These are phyloP conservation scores for Noctua fimbriata DNA, from an alignment of 2,888 invertebrate genomes.

Conservation along the genomic window DNA sequence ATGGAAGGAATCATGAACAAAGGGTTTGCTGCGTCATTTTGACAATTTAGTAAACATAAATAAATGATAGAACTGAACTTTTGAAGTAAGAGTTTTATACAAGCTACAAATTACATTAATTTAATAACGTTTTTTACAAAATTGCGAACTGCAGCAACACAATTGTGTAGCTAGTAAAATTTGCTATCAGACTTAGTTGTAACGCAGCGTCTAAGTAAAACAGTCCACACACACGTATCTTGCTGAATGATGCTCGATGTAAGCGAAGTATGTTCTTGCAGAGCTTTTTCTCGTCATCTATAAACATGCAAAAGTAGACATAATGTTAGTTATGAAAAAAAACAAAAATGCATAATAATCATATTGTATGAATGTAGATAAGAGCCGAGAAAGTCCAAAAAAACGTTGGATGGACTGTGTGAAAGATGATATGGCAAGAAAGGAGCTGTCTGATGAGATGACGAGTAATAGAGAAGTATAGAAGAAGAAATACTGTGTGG, in stretches of 20 bases:
- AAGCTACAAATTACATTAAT: not conserved
- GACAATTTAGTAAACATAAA: no score
- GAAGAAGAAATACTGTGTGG: no score
- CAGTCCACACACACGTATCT: conserved; percentile 16
- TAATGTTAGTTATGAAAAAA: not conserved
- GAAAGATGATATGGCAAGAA: no score
- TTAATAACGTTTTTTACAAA: not conserved
- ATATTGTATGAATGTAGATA: no score
- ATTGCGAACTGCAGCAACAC: conserved; percentile 9
- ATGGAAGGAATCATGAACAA: no score
- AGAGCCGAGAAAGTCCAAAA: no score
- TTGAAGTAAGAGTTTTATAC: no score
- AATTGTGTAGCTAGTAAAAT: conserved; percentile 22
- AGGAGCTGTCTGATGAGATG: no score
- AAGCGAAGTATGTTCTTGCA: conserved; percentile 6
- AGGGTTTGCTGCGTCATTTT: no score
- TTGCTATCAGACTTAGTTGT: conserved; percentile 15
- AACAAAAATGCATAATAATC: not conserved
- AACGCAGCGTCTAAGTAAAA: conserved; percentile 7
- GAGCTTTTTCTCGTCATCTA: conserved; percentile 8
- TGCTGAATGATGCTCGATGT: conserved; percentile 8
- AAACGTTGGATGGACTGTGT: no score
- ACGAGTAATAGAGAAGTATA: no score
- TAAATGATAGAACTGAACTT: no score
- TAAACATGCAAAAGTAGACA: not conserved